Conservation (phyloP, 2,113 vertebrate genomes). For the Eira barbara region DNA sequence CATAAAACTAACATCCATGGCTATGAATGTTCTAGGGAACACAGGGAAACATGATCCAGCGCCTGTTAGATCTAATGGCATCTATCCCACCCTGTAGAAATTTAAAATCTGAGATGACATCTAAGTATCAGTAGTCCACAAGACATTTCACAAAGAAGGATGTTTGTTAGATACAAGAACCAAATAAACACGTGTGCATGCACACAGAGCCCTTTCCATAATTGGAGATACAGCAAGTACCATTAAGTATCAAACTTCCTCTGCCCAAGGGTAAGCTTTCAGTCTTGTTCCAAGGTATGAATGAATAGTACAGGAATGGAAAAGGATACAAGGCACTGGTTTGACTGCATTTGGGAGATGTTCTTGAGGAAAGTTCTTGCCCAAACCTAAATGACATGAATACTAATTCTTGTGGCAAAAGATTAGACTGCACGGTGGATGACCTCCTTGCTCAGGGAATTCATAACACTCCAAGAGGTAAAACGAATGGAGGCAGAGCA, state of each 20-base stretch:
- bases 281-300: neutral
- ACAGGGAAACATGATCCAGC: neutral
- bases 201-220: neutral
- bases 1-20: neutral
- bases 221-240: neutral
- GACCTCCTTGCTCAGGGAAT: neutral
- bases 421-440: neutral
- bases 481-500: slow-evolving; percentile 8
- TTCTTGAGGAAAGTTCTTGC: neutral
- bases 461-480: neutral
- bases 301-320: neutral
- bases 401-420: neutral
- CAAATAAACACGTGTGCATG: neutral
- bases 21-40: neutral
- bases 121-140: neutral
- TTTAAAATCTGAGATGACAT: neutral
- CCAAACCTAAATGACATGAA: neutral
- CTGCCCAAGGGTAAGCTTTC: neutral
- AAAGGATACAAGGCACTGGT: neutral
- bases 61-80: neutral
- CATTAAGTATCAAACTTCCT: neutral
- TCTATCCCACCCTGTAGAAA: neutral
- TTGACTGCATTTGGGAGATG: neutral
- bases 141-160: neutral
- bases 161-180: neutral